Evolutionary conservation across 1,140 invertebrate species (phyloP).

Genomic region (Lordiphosa clarofinis): DNA sequence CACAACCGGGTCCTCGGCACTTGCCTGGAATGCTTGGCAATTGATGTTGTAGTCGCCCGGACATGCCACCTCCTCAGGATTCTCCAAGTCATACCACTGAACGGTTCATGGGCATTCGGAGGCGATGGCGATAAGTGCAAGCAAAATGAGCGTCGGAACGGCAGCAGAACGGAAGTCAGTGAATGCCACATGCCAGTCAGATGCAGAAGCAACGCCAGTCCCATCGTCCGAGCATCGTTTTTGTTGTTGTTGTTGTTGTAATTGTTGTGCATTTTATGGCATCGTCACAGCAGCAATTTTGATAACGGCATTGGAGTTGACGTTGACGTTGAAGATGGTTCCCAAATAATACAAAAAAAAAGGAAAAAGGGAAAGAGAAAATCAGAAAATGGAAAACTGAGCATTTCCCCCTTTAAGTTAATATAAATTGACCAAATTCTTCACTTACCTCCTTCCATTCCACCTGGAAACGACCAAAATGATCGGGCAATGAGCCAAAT

Average conservation of each 20-base stretch:
- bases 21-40: conserved; percentile 80
- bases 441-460: conserved; percentile 85
- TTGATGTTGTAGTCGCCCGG: conserved; percentile 86
- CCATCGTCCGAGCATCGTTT: conserved; percentile 39
- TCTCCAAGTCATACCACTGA: conserved; percentile 91
- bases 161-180: conserved; percentile 65
- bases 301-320: conserved; percentile 68
- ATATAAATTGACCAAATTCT: conserved; percentile 23
- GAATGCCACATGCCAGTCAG: conserved; percentile 75
- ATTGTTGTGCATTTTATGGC: conserved; percentile 65
- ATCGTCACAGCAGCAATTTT: conserved; percentile 53
- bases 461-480: conserved; percentile 82
- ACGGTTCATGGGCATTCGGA: conserved; percentile 48
- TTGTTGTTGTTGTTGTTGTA: conserved; percentile 33
- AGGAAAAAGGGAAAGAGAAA: conserved; percentile 3
- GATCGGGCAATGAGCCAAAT: conserved; percentile 85
- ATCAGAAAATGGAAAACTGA: conserved; percentile 36
- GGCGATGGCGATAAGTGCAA: conserved; percentile 65
- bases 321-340: conserved; percentile 59
- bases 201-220: conserved; percentile 52
- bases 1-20: conserved; percentile 35
- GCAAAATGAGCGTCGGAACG: conserved; percentile 67
- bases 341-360: conserved; percentile 4
- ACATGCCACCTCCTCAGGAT: conserved; percentile 85
- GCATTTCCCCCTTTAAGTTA: conserved; percentile 17